Percentiles rank a stretch among this genome's conserved stretches.
phyloP scores from a whole-genome alignment of 2,797 vertebrate genomes.

The Iguana delicatissima region DNA sequence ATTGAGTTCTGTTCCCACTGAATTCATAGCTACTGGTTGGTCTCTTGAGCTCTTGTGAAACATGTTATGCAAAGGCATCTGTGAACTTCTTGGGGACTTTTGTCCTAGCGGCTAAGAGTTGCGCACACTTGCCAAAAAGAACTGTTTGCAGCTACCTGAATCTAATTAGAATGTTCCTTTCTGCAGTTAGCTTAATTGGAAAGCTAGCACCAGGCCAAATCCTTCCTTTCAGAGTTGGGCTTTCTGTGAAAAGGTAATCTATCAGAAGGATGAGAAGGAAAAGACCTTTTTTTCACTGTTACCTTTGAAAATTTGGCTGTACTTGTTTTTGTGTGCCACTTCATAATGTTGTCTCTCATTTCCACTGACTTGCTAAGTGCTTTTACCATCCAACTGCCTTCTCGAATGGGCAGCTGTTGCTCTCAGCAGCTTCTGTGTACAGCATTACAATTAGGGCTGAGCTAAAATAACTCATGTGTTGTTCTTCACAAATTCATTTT shows the following conservation, averaged over 20 bases:
- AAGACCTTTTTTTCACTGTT: slow-evolving; percentile 5
- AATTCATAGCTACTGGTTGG: not conserved
- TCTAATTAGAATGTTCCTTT: slow-evolving; percentile 7
- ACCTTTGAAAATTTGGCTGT: slow-evolving; percentile 30
- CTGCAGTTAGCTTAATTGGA: slow-evolving; percentile 18
- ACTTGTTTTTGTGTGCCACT: slow-evolving; percentile 25
- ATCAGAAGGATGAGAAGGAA: not conserved
- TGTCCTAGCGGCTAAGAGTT: not conserved
- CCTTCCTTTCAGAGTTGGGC: not conserved
- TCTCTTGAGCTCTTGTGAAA: slow-evolving; percentile 7
- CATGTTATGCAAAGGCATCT: slow-evolving; percentile 37
- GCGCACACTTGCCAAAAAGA: slow-evolving; percentile 12
- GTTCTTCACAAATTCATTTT: slow-evolving; percentile 14
- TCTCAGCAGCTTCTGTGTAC: slow-evolving; percentile 24
- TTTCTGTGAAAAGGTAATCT: slow-evolving; percentile 16
- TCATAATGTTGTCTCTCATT: slow-evolving; percentile 10
- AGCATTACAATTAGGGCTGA: slow-evolving; percentile 19
- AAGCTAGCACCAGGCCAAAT: slow-evolving; percentile 7
- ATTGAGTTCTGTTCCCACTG: not conserved
- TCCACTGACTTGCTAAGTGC: slow-evolving; percentile 24
- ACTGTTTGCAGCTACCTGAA: slow-evolving; percentile 10
- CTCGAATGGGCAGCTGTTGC: slow-evolving; percentile 9
- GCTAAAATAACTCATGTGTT: not conserved
- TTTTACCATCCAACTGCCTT: slow-evolving; percentile 27
- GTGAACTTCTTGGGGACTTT: slow-evolving; percentile 22